Conservation (phyloP, 2,888 invertebrate genomes). For the Tipula confusa region DNA sequence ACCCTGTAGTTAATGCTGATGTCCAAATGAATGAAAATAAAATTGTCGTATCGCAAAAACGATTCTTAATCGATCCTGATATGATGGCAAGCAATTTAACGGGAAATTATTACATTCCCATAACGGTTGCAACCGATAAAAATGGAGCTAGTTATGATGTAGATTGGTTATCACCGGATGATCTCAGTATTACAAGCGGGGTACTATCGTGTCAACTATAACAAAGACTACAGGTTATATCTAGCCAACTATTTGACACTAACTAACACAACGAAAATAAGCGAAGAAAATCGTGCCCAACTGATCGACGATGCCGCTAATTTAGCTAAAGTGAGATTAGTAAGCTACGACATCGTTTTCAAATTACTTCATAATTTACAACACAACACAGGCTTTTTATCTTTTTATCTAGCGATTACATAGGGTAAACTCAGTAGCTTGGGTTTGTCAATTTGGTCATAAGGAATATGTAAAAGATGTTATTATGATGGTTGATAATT, state of each 20-base stretch:
- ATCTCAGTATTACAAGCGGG: conserved; percentile 38
- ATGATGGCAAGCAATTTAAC: not conserved
- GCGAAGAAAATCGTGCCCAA: conserved; percentile 64
- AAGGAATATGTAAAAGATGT: not conserved
- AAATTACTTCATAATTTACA: conserved; percentile 57
- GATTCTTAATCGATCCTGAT: not conserved
- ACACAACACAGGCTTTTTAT: conserved; percentile 59
- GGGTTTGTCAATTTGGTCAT: not conserved
- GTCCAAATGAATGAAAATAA: not conserved
- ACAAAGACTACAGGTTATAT: conserved; percentile 57
- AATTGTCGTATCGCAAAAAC: not conserved
- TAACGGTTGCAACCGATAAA: not conserved
- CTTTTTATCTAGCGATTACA: conserved; percentile 43
- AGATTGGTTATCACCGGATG: not conserved
- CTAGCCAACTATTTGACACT: conserved; percentile 52
- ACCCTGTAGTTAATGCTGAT: conserved; percentile 62
- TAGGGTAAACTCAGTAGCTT: not conserved
- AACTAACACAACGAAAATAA: conserved; percentile 52
- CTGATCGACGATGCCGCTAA: conserved; percentile 65
- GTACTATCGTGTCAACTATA: conserved; percentile 64
- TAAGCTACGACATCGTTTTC: conserved; percentile 54
- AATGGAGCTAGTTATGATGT: not conserved
- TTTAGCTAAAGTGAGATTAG: conserved; percentile 55
- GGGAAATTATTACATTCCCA: not conserved
- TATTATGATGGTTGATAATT: not conserved